Evolutionary conservation across 2,113 vertebrate species (phyloP), one percentile per base, ranked within the genome.

Genomic region (Recurvirostra avosetta): DNA sequence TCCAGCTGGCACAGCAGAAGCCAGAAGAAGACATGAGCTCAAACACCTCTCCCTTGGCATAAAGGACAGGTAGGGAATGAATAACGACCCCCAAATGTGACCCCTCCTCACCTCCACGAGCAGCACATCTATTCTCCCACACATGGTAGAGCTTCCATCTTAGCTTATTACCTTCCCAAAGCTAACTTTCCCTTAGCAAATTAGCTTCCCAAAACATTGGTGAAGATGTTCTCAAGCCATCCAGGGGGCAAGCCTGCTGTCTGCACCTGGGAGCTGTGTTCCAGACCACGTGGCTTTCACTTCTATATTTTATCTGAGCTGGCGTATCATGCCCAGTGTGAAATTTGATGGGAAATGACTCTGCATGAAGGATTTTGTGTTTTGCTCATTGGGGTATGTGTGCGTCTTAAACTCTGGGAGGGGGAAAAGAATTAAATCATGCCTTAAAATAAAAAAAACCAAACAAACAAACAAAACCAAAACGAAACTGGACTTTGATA

Each of bases 161-260:
- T 40, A 40, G 40, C 40, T 40, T 40, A 40, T 40, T 40, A 40
- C 9, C 40, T 40, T 40, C 40, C 12, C 40, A 40, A 40, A 40
- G 40, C 40, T 40, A 40, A 40, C 40, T 40, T 40, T 40, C 40
- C 40, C 40, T 40, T 10, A 40, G 40, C 40, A 40, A 40, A 40
- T 40, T 40, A 40, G 40, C 40, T 40, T 40, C 40, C 40, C 40
- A 40, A 40, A 40, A 40, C 40, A 5, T 11, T 0, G 0, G 6
- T 77, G 72, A 62, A 78, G 45, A 52, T 45, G 26, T 30, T 78
- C 21, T 56, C 17, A 32, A 61, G 30, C 43, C 49, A 22, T 32
- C 9, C 32, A 55, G 21, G 21, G 55, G 21, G 8, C 34, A 90
- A 89, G 16, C 11, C 58, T 63, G 50, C 23, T 53, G 18, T 11